Evolutionary conservation across 2,888 invertebrate genomes (phyloP).

Genomic region (Nebria salina): DNA sequence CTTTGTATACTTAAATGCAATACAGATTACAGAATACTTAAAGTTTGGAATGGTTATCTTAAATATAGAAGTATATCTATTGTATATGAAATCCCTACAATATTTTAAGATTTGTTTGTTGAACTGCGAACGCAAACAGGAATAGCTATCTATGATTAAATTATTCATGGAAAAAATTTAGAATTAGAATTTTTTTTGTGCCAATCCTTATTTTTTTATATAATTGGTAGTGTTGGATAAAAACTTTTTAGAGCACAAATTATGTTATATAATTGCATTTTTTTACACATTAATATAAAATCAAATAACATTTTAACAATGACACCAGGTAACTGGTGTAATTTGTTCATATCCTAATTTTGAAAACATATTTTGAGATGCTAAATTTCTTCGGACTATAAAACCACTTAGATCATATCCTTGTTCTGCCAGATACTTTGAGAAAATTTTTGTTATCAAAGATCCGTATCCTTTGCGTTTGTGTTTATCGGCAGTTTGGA

Average conservation of each 20-base stretch:
- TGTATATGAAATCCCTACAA: no score
- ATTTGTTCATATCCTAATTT: slow-evolving; percentile 53
- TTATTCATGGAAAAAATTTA: no score
- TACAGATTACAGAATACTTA: neutral
- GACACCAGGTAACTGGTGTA: slow-evolving; percentile 29
- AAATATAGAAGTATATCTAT: no score
- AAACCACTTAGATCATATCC: slow-evolving; percentile 56
- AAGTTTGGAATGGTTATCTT: no score
- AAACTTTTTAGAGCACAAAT: no score
- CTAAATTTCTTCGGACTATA: slow-evolving; percentile 55
- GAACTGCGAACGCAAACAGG: no score
- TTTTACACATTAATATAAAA: neutral
- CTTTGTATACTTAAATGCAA: neutral
- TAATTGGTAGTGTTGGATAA: no score
- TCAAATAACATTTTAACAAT: neutral
- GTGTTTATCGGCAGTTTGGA: slow-evolving; percentile 58
- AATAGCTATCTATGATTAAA: no score
- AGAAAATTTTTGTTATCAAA: slow-evolving; percentile 55
- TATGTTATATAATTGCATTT: no score
- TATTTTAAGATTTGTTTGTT: no score
- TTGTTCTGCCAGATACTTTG: slow-evolving; percentile 56
- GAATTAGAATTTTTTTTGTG: no score
- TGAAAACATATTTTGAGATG: slow-evolving; percentile 57
- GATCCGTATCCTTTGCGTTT: slow-evolving; percentile 59
- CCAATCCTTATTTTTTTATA: no score